phyloP scores from a whole-genome alignment of 1,140 invertebrate genomes.

The Drosophila albomicans region DNA sequence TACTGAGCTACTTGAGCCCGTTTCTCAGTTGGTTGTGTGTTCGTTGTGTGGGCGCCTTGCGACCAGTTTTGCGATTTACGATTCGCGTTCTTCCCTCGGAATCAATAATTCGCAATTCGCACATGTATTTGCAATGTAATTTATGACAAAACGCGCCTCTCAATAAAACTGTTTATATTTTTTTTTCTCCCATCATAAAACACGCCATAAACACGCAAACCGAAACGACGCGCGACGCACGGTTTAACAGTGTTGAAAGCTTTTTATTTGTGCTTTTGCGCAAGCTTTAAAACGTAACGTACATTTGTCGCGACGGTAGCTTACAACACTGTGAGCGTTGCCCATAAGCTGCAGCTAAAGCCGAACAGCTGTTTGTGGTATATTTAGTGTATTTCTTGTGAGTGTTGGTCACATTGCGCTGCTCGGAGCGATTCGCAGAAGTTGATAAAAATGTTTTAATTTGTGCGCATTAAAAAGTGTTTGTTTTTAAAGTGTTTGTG shows the following conservation, averaged over 20 bases:
- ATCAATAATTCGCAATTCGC: constrained; percentile 48
- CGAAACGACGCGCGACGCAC: neutral
- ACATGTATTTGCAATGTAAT: constrained; percentile 13
- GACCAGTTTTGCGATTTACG: constrained; percentile 32
- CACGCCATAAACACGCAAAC: constrained; percentile 28
- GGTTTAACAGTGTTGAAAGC: constrained; percentile 3
- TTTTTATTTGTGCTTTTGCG: constrained; percentile 5
- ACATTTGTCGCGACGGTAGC: neutral
- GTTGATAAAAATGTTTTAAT: constrained; percentile 43
- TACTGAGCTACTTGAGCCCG: constrained; percentile 17
- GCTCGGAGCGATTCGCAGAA: constrained; percentile 29
- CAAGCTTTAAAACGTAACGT: constrained; percentile 43
- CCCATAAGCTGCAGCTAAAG: neutral
- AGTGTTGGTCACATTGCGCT: constrained; percentile 8
- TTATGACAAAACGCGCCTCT: constrained; percentile 6
- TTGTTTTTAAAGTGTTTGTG: constrained; percentile 3
- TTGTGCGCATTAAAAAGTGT: constrained; percentile 21
- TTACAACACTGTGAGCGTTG: constrained; percentile 35
- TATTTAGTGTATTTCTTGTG: neutral
- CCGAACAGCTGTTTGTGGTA: constrained; percentile 39
- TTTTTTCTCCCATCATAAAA: constrained; percentile 24
- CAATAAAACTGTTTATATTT: neutral
- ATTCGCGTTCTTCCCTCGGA: constrained; percentile 29
- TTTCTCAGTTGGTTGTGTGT: constrained; percentile 19
- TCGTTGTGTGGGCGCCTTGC: constrained; percentile 35